Conservation (phyloP, 2,888 invertebrate species). For the Leucoma salicis region DNA sequence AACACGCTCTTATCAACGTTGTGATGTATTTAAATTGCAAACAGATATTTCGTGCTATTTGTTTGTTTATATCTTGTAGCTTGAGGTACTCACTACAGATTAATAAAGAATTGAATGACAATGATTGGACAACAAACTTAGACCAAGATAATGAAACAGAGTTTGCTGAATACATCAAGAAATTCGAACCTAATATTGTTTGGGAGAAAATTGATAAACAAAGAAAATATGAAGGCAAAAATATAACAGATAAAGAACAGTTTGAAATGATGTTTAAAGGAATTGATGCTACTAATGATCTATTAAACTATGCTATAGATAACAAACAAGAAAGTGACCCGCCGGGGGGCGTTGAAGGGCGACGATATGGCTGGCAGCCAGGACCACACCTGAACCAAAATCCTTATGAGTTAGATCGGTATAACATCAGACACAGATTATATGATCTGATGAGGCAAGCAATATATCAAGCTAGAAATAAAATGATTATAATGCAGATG, state of each 20-base stretch:
- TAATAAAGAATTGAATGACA: too few species aligned
- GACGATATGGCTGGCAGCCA: constrained; percentile 26
- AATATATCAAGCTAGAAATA: constrained; percentile 53
- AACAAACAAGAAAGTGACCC: too few species aligned
- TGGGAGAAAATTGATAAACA: constrained; percentile 41
- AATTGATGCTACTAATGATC: constrained; percentile 48
- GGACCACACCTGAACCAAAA: not conserved
- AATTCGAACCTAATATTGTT: constrained; percentile 39
- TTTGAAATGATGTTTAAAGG: constrained; percentile 35
- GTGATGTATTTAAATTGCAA: too few species aligned
- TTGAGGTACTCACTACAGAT: too few species aligned
- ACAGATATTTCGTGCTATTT: too few species aligned
- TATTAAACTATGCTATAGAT: too few species aligned
- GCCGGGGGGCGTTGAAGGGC: too few species aligned
- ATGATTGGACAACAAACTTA: too few species aligned
- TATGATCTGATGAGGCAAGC: constrained; percentile 56
- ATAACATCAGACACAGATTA: constrained; percentile 35
- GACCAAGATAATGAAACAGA: too few species aligned
- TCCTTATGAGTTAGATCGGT: constrained; percentile 18
- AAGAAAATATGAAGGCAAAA: constrained; percentile 22
- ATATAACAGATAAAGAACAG: constrained; percentile 30
- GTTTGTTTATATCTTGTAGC: too few species aligned
- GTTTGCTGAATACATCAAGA: constrained; percentile 13
- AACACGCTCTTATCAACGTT: too few species aligned
- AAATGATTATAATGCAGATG: constrained; percentile 52